Conservation (phyloP, 2,888 invertebrate genomes). For the Alloplasta piceator region DNA sequence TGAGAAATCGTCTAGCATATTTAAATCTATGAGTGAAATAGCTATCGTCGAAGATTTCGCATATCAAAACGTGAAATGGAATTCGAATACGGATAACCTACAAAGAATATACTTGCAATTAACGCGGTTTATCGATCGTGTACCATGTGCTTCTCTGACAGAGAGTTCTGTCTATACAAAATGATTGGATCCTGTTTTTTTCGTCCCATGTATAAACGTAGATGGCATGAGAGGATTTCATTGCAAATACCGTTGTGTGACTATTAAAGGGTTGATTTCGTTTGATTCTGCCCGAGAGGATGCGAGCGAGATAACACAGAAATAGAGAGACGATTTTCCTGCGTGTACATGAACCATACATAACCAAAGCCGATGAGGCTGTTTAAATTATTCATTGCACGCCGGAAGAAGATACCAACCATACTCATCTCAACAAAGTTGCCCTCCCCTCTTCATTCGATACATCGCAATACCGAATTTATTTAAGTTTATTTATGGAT, state of each 20-base stretch:
- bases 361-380: slow-evolving; percentile 43
- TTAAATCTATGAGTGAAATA: too few relatives aligned
- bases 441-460: too few relatives aligned
- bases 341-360: slow-evolving; percentile 38
- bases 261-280: slow-evolving; percentile 44
- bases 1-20: not conserved
- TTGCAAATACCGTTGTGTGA: slow-evolving; percentile 32
- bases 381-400: slow-evolving; percentile 49
- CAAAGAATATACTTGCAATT: slow-evolving; percentile 27
- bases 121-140: slow-evolving; percentile 11
- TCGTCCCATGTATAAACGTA: not conserved
- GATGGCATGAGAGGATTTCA: slow-evolving; percentile 1
- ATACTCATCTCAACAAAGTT: not conserved
- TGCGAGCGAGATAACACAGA: not conserved
- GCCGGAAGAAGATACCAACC: not conserved
- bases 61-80: too few relatives aligned
- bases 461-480: too few relatives aligned
- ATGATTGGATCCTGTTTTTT: slow-evolving; percentile 45
- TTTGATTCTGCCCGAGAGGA: not conserved
- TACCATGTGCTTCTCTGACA: not conserved
- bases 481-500: too few relatives aligned
- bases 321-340: slow-evolving; percentile 8
- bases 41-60: too few relatives aligned
- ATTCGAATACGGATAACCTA: not conserved
- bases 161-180: slow-evolving; percentile 22